phyloP scores from a whole-genome alignment of 2,888 invertebrate genomes.

The Leistus spinibarbis region DNA sequence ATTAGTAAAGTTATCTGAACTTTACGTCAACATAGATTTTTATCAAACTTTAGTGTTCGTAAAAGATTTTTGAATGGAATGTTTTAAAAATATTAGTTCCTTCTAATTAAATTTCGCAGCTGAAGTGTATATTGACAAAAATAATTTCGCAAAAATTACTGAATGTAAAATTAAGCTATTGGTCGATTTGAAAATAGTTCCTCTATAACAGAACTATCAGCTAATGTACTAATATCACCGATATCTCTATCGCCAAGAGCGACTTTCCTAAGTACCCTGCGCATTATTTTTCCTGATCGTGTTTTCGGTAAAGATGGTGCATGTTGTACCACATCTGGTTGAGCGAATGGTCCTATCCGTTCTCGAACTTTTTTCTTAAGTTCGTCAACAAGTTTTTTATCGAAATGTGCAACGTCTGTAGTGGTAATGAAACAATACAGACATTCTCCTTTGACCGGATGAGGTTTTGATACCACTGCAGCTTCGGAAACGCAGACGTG shows the following conservation, averaged over 20 bases:
- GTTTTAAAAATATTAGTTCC: background rate
- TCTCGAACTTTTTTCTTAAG: slow-evolving; percentile 81
- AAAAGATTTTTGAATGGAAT: background rate
- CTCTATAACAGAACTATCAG: slow-evolving; percentile 89
- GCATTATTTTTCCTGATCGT: slow-evolving; percentile 97
- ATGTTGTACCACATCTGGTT: slow-evolving; percentile 92
- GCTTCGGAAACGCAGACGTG: slow-evolving; percentile 87
- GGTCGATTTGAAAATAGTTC: slow-evolving; percentile 77
- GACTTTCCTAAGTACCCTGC: slow-evolving; percentile 91
- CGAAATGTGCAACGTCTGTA: slow-evolving; percentile 75
- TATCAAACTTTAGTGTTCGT: background rate
- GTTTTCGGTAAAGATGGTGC: slow-evolving; percentile 96
- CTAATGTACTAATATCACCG: slow-evolving; percentile 93
- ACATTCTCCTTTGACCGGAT: slow-evolving; percentile 94
- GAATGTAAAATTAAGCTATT: slow-evolving; percentile 45
- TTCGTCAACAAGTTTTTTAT: slow-evolving; percentile 71
- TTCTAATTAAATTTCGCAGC: background rate
- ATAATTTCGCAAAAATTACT: background rate
- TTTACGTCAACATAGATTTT: too few relatives aligned
- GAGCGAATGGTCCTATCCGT: slow-evolving; percentile 94
- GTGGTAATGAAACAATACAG: slow-evolving; percentile 96
- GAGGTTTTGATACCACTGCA: slow-evolving; percentile 94
- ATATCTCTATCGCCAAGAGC: slow-evolving; percentile 87
- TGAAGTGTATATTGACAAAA: background rate
- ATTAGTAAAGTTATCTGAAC: too few relatives aligned